Base-by-base conservation (phyloP, 2,797 vertebrate species). In the Liparis tanakae region DNA sequence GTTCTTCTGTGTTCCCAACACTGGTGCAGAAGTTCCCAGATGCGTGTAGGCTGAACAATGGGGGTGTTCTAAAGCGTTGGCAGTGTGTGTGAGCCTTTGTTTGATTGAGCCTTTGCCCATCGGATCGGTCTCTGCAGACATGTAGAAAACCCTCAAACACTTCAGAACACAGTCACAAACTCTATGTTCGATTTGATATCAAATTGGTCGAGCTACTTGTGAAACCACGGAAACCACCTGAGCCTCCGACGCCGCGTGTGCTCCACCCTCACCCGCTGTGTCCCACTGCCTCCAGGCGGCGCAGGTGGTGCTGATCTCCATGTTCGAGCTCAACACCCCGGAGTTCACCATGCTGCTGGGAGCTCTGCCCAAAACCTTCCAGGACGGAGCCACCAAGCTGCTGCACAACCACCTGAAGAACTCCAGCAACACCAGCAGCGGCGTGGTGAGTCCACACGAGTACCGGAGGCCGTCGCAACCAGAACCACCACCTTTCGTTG, bases 281-380 rank as follows among this genome's bases (percentile, higher is more conserved):
- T n/a, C 70, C 3, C 2, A 5, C 33, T 50, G 71, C 76, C 82
- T 84, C 76, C 74, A 99, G 98, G 98, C 98, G 6, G 98, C 98
- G 58, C 97, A 99, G 90, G 95, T 97, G 85, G 98, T 99, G 81
- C 94, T 99, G 66, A 99, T 99, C 85, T 94, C 96, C 69, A 92
- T 99, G 86, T 99, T 99, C 87, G 97, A 99, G 94, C 74, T 99
- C 88, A 99, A 99, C 90, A 99, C 98, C 13, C 98, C 98, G 0
- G 98, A 99, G 94, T 99, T 99, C 96, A 98, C 96, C 88, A 99
- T 99, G 98, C 93, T 99, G 92, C 96, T 99, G 91, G 98, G 96
- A 78, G 97, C 97, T 61, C 96, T 99, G 92, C 98, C 98, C 83
- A 99, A 99, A 94, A 99, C 98, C 80, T 99, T 99, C 94, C 98